Evolutionary conservation across 2,797 vertebrate genomes (phyloP).

Genomic region (Myripristis jacobus): DNA sequence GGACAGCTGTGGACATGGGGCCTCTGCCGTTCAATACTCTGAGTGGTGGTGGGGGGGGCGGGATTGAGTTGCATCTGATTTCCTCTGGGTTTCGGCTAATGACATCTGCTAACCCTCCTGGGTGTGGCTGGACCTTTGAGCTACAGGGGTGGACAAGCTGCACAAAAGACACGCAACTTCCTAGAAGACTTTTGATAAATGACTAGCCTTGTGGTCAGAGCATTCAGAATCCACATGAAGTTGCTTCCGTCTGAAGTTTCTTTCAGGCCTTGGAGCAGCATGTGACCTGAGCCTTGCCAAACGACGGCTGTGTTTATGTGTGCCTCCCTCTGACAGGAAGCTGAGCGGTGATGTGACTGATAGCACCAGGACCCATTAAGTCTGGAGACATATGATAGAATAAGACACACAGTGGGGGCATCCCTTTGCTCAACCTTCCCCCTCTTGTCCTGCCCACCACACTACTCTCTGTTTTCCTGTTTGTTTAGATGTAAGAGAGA

Average conservation of each 20-base stretch:
- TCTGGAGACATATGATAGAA: slow-evolving; percentile 77
- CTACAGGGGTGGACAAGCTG: no score
- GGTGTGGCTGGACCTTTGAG: slow-evolving; percentile 48
- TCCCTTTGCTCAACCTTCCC: slow-evolving; percentile 57
- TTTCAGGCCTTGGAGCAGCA: slow-evolving; percentile 22
- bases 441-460: slow-evolving; percentile 51
- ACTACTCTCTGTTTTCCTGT: slow-evolving; percentile 47
- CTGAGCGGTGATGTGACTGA: slow-evolving; percentile 71
- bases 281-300: slow-evolving; percentile 42
- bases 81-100: slow-evolving; percentile 62
- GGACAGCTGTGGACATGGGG: slow-evolving; percentile 73
- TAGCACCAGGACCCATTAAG: slow-evolving; percentile 75
- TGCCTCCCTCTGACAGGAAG: slow-evolving; percentile 78
- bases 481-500: slow-evolving; percentile 26
- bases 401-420: slow-evolving; percentile 68
- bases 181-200: not conserved
- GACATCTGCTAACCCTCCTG: slow-evolving; percentile 69
- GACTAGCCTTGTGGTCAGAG: not conserved
- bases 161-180: not conserved
- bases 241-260: slow-evolving; percentile 16
- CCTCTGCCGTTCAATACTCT: slow-evolving; percentile 56
- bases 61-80: slow-evolving; percentile 74
- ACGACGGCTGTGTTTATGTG: slow-evolving; percentile 68
- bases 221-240: slow-evolving; percentile 14
- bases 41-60: slow-evolving; percentile 48